Percentiles rank a stretch among this genome's conserved stretches.
These are phyloP conservation scores for Rutpela maculata DNA, from an alignment of 2,888 invertebrate genomes.

Conservation along the genomic window DNA sequence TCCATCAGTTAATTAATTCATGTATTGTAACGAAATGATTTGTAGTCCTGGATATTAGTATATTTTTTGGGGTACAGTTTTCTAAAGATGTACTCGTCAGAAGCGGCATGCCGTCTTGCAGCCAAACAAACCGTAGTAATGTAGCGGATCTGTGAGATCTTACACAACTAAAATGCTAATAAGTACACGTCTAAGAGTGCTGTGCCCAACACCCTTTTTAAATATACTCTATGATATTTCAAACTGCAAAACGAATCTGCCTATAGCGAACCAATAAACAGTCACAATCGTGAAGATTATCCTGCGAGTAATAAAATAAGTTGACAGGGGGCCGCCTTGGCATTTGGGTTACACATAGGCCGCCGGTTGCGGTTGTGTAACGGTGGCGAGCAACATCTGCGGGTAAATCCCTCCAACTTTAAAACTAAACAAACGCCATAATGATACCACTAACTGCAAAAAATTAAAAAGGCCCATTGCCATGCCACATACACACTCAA, in stretches of 20 bases:
- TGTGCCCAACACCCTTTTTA: conserved; percentile 5
- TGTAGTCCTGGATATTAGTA: no score
- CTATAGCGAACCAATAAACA: conserved; percentile 10
- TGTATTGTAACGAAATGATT: no score
- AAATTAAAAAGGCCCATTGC: no score
- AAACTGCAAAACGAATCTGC: background rate
- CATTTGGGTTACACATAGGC: conserved; percentile 9
- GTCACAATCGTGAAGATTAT: conserved; percentile 10
- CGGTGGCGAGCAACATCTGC: conserved; percentile 3
- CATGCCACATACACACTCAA: no score
- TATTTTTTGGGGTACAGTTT: no score
- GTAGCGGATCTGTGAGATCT: background rate
- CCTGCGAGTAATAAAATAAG: conserved; percentile 1
- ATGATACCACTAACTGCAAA: no score
- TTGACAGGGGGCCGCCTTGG: conserved; percentile 22
- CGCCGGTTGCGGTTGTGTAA: conserved; percentile 10
- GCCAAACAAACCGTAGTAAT: no score
- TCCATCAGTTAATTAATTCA: no score
- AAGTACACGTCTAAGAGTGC: background rate
- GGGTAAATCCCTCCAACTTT: background rate
- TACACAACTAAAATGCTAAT: conserved; percentile 5
- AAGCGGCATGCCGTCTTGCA: no score
- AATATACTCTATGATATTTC: background rate
- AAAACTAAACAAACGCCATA: no score
- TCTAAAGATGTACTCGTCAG: no score